Conservation (phyloP, 2,888 invertebrate genomes). For the Patella depressa region DNA sequence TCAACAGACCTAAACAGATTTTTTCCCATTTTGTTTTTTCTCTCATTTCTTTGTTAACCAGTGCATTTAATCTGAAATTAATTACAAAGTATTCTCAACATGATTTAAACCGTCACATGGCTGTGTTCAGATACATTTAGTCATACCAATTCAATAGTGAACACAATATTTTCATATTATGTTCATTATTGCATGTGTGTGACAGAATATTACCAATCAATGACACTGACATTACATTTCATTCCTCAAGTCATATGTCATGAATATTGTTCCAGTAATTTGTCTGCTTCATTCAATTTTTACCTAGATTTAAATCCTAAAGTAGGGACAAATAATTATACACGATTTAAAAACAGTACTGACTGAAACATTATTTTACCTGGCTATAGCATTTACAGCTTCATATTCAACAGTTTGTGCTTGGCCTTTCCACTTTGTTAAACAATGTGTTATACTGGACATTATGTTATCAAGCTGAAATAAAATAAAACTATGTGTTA, state of each 20-base stretch:
- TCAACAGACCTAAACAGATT: conserved; percentile 49
- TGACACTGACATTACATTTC: too few relatives aligned
- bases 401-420: conserved; percentile 60
- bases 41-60: conserved; percentile 51
- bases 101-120: too few relatives aligned
- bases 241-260: too few relatives aligned
- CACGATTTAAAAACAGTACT: too few relatives aligned
- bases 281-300: too few relatives aligned
- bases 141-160: neutral
- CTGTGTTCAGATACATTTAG: too few relatives aligned
- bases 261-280: too few relatives aligned
- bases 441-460: conserved; percentile 44
- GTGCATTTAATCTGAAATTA: conserved; percentile 53
- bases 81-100: neutral
- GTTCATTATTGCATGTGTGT: too few relatives aligned
- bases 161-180: neutral
- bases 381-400: conserved; percentile 53
- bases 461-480: conserved; percentile 43
- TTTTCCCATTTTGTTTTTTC: conserved; percentile 48
- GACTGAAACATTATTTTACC: conserved; percentile 38
- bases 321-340: too few relatives aligned
- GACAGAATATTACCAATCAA: too few relatives aligned
- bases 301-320: too few relatives aligned
- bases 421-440: conserved; percentile 52
- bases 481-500: neutral